Conservation (phyloP, 23 tunicate species). For the Clavelina lepadiformis region DNA sequence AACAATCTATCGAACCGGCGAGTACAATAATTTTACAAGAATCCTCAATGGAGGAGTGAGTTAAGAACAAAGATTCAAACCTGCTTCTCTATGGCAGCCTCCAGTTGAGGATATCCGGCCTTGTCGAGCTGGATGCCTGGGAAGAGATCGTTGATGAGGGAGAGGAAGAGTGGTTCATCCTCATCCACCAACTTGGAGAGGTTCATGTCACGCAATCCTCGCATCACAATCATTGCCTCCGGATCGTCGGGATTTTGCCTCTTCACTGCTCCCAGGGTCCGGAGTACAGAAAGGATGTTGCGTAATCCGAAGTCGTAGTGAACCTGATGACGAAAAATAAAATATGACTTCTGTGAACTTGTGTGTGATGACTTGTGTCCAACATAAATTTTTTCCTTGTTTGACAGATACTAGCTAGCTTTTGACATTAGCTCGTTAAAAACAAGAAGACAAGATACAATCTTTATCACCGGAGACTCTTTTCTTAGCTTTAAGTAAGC, state of each 20-base stretch:
- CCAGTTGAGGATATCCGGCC: slow-evolving; percentile 82
- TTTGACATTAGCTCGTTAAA: too few species aligned
- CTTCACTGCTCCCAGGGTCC: slow-evolving; percentile 84
- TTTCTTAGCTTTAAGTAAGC: too few species aligned
- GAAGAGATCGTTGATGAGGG: slow-evolving; percentile 89
- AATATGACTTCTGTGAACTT: background rate
- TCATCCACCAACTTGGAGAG: slow-evolving; percentile 86
- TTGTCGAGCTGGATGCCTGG: slow-evolving; percentile 75
- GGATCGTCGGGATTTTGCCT: slow-evolving; percentile 75
- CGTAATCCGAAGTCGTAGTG: slow-evolving; percentile 90
- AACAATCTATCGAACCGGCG: too few species aligned
- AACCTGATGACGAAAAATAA: slow-evolving; percentile 23
- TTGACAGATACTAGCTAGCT: too few species aligned
- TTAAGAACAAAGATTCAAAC: too few species aligned
- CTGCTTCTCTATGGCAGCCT: slow-evolving; percentile 77
- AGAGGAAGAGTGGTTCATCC: slow-evolving; percentile 87
- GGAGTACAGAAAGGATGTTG: slow-evolving; percentile 75
- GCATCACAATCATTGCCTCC: slow-evolving; percentile 75
- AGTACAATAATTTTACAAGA: too few species aligned
- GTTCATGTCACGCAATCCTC: slow-evolving; percentile 82
- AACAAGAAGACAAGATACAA: too few species aligned
- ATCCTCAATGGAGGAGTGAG: too few species aligned
- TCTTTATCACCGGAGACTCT: too few species aligned
- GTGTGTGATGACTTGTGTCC: background rate
- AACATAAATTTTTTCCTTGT: too few species aligned